These are phyloP conservation scores for Yoshiicerus persimilis DNA, from an alignment of 1,140 invertebrate species.

Conservation along the genomic window DNA sequence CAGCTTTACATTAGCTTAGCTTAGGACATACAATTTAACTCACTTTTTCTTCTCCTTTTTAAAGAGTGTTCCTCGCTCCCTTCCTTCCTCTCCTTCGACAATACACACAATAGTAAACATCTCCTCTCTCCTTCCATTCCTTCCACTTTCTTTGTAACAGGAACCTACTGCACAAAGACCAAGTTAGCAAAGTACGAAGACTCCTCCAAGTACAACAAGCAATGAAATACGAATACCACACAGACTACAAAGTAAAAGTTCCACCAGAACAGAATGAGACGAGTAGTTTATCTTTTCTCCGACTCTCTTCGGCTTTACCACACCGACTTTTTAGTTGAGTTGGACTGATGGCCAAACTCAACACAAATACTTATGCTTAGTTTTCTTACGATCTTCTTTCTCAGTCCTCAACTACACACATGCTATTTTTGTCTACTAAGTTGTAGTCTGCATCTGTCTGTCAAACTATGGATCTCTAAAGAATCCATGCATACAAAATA, in stretches of 20 bases:
- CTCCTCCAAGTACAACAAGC: too few relatives aligned
- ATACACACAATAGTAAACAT: neutral
- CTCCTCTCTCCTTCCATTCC: neutral
- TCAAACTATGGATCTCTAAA: too few relatives aligned
- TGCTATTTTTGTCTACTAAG: neutral
- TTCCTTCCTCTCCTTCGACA: neutral
- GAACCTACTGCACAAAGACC: neutral
- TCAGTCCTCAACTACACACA: neutral
- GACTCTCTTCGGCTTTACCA: neutral
- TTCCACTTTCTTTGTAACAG: neutral
- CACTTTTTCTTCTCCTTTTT: neutral
- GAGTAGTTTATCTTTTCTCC: neutral
- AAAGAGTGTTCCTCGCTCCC: neutral
- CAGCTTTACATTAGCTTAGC: neutral
- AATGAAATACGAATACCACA: neutral
- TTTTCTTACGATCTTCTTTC: neutral
- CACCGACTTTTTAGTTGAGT: neutral
- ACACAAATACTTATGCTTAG: neutral
- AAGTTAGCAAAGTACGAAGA: neutral
- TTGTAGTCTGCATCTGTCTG: too few relatives aligned
- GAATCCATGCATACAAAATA: too few relatives aligned
- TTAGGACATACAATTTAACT: neutral
- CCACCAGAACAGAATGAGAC: neutral
- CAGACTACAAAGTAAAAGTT: neutral
- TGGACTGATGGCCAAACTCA: neutral